Base-by-base conservation (phyloP, 2,797 vertebrate species). In the Sardinella longiceps region DNA sequence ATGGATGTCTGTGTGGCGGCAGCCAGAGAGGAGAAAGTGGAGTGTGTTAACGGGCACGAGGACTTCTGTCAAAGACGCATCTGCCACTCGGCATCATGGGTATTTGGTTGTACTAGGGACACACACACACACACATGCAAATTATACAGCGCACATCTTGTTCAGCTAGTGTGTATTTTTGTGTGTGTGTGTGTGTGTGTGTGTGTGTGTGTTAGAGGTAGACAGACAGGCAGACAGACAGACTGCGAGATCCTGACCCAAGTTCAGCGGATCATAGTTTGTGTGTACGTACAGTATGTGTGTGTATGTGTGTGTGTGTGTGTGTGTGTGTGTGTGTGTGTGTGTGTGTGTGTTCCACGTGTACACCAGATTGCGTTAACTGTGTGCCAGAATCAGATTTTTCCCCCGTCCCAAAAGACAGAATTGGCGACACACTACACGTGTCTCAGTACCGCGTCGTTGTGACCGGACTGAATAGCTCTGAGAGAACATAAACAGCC, bases 311-410 rank as follows among this genome's bases (percentile, higher is more conserved):
- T 20, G 80, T 50, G 45, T 18, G 18, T 33, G 25, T 25, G 45
- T 14, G 46, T 15, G n/a, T 45, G 80, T n/a, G 53, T 14, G 56
- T 25, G 33, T 39, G 15, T 2, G 14, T n/a, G 23, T 63, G n/a
- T 28, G 28, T 70, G 28, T 70, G 11, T 70, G 63, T 70, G 66
- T 74, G 63, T 28, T 39, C 33, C 33, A 82, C 80, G 60, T 83
- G 77, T 33, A 30, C 25, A 37, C 28, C 82, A 81, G 51, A 85
- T 60, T 70, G 81, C 74, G 56, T 83, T 83, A 87, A 30, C 63
- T 43, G 0, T 10, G 18, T 20, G 70, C 70, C 70, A 77, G 70
- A 39, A 2, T 37, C 18, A 77, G 70, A 39, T 23, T 23, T 43
- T 2, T 43, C 11, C 18, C 43, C 20, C 37, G 18, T 43, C 37